Evolutionary conservation across 2,113 vertebrate species (phyloP).

Genomic region (Lagopus muta): DNA sequence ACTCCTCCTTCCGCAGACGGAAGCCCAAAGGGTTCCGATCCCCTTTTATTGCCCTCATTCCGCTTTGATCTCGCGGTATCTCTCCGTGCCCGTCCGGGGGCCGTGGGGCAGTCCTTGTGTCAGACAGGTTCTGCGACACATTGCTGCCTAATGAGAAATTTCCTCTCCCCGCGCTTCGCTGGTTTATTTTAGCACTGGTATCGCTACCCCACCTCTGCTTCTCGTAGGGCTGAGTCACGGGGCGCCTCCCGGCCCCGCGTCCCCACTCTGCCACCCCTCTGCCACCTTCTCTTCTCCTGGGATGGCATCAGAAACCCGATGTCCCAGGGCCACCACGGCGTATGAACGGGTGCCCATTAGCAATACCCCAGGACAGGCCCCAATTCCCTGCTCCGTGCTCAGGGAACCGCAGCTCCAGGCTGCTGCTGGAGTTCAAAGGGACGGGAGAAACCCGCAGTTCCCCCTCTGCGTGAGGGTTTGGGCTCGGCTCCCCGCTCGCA

Average conservation of each 20-base stretch:
- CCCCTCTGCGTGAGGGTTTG: neutral
- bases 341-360: neutral
- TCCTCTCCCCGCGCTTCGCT: constrained; percentile 5
- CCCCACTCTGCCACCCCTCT: neutral
- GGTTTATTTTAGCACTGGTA: constrained; percentile 53
- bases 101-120: constrained; percentile 17
- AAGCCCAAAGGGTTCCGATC: neutral
- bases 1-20: neutral
- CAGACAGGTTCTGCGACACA: constrained; percentile 65
- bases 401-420: neutral
- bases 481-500: neutral
- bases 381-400: neutral
- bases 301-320: neutral
- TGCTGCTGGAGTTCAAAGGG: neutral
- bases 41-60: neutral
- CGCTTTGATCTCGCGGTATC: neutral
- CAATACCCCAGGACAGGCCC: neutral
- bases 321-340: neutral
- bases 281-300: neutral
- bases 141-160: constrained; percentile 73
- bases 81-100: neutral
- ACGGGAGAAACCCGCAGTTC: neutral
- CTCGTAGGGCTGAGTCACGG: constrained; percentile 42
- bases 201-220: constrained; percentile 64
- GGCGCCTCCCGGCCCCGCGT: constrained; percentile 2